These are phyloP conservation scores for human (Homo sapiens) DNA, from an alignment of 2,113 vertebrate genomes.

Conservation along the genomic window DNA sequence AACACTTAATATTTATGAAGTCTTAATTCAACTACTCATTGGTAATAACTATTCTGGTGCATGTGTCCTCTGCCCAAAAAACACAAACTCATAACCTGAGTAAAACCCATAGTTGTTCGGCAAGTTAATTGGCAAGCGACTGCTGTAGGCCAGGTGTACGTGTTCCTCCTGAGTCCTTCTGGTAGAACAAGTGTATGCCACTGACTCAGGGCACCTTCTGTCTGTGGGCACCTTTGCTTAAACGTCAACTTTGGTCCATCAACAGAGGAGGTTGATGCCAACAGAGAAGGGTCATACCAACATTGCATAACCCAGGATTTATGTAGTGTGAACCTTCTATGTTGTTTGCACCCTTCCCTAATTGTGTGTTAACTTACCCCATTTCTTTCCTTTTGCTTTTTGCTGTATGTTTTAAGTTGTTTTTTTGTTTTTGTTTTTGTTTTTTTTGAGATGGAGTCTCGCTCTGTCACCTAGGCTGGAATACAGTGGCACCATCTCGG, in stretches of 20 bases:
- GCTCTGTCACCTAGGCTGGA: neutral
- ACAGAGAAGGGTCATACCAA: neutral
- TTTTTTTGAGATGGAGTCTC: neutral
- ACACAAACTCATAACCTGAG: neutral
- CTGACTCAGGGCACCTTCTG: neutral
- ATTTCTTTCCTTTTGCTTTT: neutral
- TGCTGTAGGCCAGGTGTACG: neutral
- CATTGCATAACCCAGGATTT: neutral
- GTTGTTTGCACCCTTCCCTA: neutral
- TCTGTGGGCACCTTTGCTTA: neutral
- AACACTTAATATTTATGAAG: constrained; percentile 53
- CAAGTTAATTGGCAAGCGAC: neutral
- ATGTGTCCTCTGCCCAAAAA: neutral
- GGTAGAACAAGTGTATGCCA: neutral
- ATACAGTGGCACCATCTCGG: neutral
- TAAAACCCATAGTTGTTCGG: constrained; percentile 2
- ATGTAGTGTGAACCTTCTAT: neutral
- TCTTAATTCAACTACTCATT: neutral
- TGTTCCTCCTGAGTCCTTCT: neutral
- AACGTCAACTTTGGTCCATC: neutral
- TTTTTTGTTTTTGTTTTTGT: too few relatives aligned
- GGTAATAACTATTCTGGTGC: constrained; percentile 3
- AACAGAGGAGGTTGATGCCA: neutral
- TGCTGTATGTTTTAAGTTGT: neutral
- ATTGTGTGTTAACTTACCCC: neutral